Percentiles rank a stretch among this genome's conserved stretches.
phyloP scores from a whole-genome alignment of 2,888 invertebrate species.

The Copidosoma aretas region DNA sequence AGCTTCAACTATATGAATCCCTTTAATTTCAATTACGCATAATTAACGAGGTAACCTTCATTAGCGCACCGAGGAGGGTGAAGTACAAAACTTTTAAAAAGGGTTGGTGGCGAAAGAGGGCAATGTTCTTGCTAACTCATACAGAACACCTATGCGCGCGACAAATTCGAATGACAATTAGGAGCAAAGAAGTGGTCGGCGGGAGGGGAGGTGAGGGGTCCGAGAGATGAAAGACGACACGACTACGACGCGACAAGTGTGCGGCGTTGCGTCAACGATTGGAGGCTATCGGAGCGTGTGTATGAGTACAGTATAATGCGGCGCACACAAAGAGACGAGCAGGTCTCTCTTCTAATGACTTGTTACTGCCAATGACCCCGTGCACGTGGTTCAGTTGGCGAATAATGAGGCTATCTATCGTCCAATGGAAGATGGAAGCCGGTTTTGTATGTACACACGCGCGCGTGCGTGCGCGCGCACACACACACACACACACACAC shows the following conservation, averaged over 20 bases:
- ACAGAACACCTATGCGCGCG: background rate
- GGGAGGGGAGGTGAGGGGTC: background rate
- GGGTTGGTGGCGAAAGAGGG: too few species aligned
- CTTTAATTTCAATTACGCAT: too few species aligned
- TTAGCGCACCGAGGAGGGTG: too few species aligned
- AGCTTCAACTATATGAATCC: too few species aligned
- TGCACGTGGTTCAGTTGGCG: too few species aligned
- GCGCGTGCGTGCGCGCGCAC: background rate
- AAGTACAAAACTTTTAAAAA: too few species aligned
- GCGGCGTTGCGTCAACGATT: background rate
- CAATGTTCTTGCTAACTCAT: too few species aligned
- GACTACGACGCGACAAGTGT: background rate
- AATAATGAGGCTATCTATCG: slow-evolving; percentile 51
- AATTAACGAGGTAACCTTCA: too few species aligned
- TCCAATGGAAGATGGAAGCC: slow-evolving; percentile 48
- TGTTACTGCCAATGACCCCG: slow-evolving; percentile 50
- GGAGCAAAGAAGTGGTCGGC: background rate
- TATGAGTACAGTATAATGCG: background rate
- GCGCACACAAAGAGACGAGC: slow-evolving; percentile 17
- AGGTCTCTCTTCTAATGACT: slow-evolving; percentile 54
- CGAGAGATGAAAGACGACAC: too few species aligned
- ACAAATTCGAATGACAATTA: slow-evolving; percentile 20
- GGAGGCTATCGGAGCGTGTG: background rate
- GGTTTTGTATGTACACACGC: too few species aligned
- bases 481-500: too few species aligned